Percentiles rank a stretch among this genome's conserved stretches.
Evolutionary conservation across 2,797 vertebrate species (phyloP).

Genomic region (Hirundo rustica): DNA sequence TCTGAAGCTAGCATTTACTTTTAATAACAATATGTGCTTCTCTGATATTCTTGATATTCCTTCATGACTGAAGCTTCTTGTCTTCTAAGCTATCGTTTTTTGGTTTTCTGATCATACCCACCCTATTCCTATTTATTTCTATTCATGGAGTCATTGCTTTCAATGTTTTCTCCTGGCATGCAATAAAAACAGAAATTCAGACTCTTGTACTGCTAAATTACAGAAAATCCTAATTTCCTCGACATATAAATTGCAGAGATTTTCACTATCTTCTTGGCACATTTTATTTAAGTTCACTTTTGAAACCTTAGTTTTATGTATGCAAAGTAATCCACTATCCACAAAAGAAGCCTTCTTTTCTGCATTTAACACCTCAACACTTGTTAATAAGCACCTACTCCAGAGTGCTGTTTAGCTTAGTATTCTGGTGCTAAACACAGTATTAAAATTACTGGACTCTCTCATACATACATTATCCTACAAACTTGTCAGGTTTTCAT

Average conservation of each 20-base stretch:
- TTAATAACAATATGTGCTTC: neutral
- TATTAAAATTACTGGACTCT: neutral
- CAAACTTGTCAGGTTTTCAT: neutral
- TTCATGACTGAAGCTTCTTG: neutral
- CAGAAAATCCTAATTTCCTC: neutral
- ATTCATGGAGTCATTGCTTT: neutral
- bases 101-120: neutral
- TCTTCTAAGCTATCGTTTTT: neutral
- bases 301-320: neutral
- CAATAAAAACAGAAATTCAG: neutral
- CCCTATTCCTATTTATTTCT: neutral
- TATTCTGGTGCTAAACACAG: neutral
- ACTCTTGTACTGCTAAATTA: neutral
- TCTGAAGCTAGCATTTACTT: neutral
- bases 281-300: neutral
- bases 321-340: neutral
- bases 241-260: neutral
- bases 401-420: neutral
- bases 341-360: neutral
- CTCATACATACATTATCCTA: neutral
- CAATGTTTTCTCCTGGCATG: neutral
- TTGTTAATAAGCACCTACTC: neutral
- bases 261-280: neutral
- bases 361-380: neutral
- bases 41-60: neutral